phyloP scores from a whole-genome alignment of 2,888 invertebrate genomes.

The Watsonalla cultraria region DNA sequence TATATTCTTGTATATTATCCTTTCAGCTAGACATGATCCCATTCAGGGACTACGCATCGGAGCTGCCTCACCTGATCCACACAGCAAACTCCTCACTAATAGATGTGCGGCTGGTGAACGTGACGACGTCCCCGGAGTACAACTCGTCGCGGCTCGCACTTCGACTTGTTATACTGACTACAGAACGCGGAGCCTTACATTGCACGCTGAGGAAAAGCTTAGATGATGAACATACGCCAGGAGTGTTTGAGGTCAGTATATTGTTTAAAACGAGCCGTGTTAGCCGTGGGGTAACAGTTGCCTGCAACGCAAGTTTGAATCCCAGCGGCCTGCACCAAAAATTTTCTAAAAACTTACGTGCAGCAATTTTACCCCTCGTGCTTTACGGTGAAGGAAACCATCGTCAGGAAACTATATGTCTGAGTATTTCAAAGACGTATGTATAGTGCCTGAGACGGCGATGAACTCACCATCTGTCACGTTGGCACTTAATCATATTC shows the following conservation, averaged over 20 bases:
- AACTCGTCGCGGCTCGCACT: slow-evolving; percentile 80
- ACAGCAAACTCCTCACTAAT: slow-evolving; percentile 82
- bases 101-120: slow-evolving; percentile 78
- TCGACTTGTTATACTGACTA: slow-evolving; percentile 74
- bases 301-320: too few species aligned
- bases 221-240: slow-evolving; percentile 87
- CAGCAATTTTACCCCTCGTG: too few species aligned
- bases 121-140: slow-evolving; percentile 64
- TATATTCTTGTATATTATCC: neutral
- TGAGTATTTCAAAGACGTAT: too few species aligned
- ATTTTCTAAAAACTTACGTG: too few species aligned
- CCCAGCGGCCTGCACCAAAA: too few species aligned
- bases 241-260: slow-evolving; percentile 80
- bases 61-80: slow-evolving; percentile 82
- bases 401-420: too few species aligned
- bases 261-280: too few species aligned
- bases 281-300: too few species aligned
- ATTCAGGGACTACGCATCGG: slow-evolving; percentile 63
- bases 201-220: slow-evolving; percentile 74
- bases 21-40: slow-evolving; percentile 74
- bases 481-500: too few species aligned
- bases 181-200: slow-evolving; percentile 55
- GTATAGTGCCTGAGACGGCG: too few species aligned
- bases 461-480: too few species aligned
- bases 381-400: too few species aligned